These are phyloP conservation scores for Mastigias papua DNA, from an alignment of 30 jellyfish, hydroid and myxozoan genomes.

Conservation along the genomic window DNA sequence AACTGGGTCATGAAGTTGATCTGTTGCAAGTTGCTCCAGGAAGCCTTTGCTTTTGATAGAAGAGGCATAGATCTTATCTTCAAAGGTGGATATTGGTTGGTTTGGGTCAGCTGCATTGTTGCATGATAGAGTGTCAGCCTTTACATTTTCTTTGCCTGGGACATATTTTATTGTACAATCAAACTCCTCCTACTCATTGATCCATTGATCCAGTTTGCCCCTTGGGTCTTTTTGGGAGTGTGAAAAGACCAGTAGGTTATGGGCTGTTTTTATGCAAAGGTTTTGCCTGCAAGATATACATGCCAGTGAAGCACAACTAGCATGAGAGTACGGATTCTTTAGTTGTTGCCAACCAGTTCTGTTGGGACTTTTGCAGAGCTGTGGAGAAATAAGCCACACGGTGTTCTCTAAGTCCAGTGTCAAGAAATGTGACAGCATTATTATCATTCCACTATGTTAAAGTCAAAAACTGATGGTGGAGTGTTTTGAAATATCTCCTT, in stretches of 20 bases:
- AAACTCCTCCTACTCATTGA: constrained; percentile 45
- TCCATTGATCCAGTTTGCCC: constrained; percentile 64
- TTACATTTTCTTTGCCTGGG: constrained; percentile 44
- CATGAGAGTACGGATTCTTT: constrained; percentile 42
- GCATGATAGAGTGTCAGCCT: constrained; percentile 59
- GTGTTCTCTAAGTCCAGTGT: constrained; percentile 10
- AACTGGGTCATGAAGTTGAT: neutral
- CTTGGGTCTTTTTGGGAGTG: constrained; percentile 60
- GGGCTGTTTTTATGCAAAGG: constrained; percentile 45
- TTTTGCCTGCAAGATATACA: constrained; percentile 41
- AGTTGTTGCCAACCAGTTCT: constrained; percentile 43
- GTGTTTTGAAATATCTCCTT: no score
- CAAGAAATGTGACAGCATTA: no score
- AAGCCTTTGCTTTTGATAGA: neutral
- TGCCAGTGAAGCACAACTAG: constrained; percentile 52
- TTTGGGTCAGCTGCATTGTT: neutral
- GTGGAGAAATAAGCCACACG: constrained; percentile 54
- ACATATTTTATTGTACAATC: constrained; percentile 32
- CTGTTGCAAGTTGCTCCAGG: constrained; percentile 14
- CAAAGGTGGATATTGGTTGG: constrained; percentile 36
- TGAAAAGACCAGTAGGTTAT: constrained; percentile 15
- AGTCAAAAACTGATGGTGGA: no score
- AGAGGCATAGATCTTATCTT: neutral
- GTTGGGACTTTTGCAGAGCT: no score
- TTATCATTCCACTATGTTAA: no score